phyloP scores from a whole-genome alignment of 2,888 invertebrate genomes.

The Eristalinus sepulchralis region DNA sequence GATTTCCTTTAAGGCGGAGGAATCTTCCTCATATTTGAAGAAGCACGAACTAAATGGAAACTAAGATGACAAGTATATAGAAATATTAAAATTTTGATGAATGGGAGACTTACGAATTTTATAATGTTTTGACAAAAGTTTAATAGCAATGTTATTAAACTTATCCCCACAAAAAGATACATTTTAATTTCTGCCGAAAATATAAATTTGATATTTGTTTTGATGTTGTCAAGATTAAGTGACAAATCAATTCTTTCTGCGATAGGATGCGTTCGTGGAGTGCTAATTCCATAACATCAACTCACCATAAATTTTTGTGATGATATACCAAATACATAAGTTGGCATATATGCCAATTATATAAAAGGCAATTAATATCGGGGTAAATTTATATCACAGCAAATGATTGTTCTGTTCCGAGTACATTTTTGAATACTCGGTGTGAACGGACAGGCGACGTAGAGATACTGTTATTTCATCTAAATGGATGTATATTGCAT shows the following conservation, averaged over 20 bases:
- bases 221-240: neutral
- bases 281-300: too few relatives aligned
- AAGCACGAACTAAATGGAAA: constrained; percentile 40
- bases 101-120: constrained; percentile 73
- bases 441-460: too few relatives aligned
- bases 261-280: neutral
- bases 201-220: neutral
- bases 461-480: too few relatives aligned
- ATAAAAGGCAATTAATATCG: too few relatives aligned
- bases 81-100: neutral
- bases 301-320: too few relatives aligned
- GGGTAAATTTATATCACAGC: too few relatives aligned
- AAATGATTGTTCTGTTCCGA: too few relatives aligned
- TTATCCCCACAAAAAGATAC: constrained; percentile 73
- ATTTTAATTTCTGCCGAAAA: constrained; percentile 52
- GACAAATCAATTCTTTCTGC: neutral
- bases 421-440: too few relatives aligned
- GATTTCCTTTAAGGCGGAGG: constrained; percentile 9
- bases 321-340: too few relatives aligned
- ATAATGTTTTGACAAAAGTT: constrained; percentile 73
- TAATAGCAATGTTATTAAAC: constrained; percentile 73
- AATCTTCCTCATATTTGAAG: constrained; percentile 18
- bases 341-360: too few relatives aligned
- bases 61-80: neutral
- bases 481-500: too few relatives aligned